A percentile compares a stretch with the other conserved stretches of the same genome.
These are phyloP conservation scores for Patagioenas fasciata DNA, from an alignment of 2,113 vertebrate species.

Conservation along the genomic window DNA sequence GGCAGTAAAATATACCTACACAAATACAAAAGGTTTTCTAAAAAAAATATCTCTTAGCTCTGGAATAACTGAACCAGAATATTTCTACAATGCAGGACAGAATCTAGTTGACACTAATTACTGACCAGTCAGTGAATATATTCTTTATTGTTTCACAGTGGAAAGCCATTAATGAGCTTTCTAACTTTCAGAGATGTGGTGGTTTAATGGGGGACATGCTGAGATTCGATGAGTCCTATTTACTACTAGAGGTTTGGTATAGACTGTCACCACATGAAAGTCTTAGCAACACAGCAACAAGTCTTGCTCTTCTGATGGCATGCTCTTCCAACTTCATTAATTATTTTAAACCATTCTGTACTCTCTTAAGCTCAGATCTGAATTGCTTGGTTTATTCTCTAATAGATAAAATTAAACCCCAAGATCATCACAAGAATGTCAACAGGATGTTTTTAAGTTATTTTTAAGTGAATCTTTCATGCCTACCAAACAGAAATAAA, in stretches of 20 bases:
- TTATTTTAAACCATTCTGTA: not conserved
- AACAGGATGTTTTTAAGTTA: not conserved
- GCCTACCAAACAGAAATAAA: not conserved
- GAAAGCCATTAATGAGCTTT: constrained; percentile 70
- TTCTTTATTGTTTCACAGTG: constrained; percentile 57
- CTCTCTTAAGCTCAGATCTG: not conserved
- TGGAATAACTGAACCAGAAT: not conserved
- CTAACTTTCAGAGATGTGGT: constrained; percentile 52
- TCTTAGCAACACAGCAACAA: constrained; percentile 27
- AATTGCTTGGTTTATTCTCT: not conserved
- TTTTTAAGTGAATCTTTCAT: not conserved
- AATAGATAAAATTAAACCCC: not conserved
- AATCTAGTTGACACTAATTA: constrained; percentile 44
- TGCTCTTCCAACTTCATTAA: not conserved
- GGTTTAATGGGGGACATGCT: constrained; percentile 64
- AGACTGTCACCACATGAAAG: constrained; percentile 19
- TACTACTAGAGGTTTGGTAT: constrained; percentile 14
- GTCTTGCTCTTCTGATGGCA: constrained; percentile 18
- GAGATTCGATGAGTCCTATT: constrained; percentile 50
- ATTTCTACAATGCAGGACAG: constrained; percentile 23
- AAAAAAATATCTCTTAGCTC: not conserved
- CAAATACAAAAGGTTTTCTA: not conserved
- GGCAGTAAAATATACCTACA: not conserved
- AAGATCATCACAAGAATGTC: not conserved
- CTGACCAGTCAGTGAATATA: constrained; percentile 48